phyloP scores from a whole-genome alignment of 2,797 vertebrate genomes.

The Lagorchestes hirsutus region DNA sequence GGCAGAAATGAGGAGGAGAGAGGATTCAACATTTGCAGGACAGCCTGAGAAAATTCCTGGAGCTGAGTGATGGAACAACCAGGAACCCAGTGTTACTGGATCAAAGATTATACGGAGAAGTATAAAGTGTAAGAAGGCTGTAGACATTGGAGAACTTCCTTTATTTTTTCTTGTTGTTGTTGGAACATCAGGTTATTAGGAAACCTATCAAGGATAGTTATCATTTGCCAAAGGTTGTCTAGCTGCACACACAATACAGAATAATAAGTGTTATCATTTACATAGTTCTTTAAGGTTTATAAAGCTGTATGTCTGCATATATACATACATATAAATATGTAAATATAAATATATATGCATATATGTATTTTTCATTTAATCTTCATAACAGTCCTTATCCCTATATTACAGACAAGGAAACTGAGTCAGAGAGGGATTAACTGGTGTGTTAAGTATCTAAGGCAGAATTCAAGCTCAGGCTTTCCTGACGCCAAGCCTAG shows the following conservation, averaged over 20 bases:
- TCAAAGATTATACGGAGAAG: not conserved
- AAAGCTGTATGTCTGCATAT: not conserved
- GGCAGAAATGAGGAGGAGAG: not conserved
- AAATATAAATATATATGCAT: too few species aligned
- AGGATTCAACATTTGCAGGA: not conserved
- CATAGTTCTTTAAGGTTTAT: not conserved
- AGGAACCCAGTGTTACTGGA: not conserved
- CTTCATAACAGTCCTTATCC: not conserved
- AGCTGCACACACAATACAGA: not conserved
- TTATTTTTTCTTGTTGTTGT: conserved; percentile 11
- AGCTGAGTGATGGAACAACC: not conserved
- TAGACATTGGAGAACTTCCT: not conserved
- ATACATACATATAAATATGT: too few species aligned
- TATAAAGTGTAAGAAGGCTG: not conserved
- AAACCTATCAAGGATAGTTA: not conserved
- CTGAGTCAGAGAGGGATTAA: not conserved
- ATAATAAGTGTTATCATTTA: not conserved
- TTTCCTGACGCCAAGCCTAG: not conserved
- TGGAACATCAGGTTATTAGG: conserved; percentile 28
- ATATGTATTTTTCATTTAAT: not conserved
- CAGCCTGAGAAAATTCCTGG: not conserved
- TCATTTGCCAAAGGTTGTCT: not conserved
- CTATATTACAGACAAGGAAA: not conserved
- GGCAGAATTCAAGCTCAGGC: not conserved
- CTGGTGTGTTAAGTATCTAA: not conserved